Evolutionary conservation across 2,888 invertebrate species (phyloP).

Genomic region (Tipula vernalis): DNA sequence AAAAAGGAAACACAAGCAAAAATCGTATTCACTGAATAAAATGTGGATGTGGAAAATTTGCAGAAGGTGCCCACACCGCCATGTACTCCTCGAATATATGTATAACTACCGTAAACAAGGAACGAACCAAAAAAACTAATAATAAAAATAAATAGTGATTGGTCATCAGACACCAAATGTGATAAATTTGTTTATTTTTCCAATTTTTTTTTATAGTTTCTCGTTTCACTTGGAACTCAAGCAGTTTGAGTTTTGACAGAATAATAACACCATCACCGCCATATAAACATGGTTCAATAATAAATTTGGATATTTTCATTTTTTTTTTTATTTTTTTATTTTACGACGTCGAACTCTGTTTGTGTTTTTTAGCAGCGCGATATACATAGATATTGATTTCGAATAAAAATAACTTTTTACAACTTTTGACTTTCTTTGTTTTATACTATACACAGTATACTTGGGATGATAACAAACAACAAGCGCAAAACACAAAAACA

Average conservation of each 20-base stretch:
- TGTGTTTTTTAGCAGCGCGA: neutral
- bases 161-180: conserved; percentile 4
- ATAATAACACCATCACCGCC: neutral
- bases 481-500: neutral
- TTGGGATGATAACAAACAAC: neutral
- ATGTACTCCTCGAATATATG: neutral
- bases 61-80: neutral
- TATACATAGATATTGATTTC: neutral
- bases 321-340: neutral
- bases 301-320: neutral
- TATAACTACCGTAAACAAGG: neutral
- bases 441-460: neutral
- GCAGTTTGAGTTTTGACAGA: neutral
- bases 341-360: neutral
- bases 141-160: conserved; percentile 4
- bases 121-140: neutral
- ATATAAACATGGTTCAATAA: neutral
- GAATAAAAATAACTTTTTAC: neutral
- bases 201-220: neutral
- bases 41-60: neutral
- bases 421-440: neutral
- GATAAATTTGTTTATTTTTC: neutral
- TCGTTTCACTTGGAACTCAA: neutral
- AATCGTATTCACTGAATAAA: neutral
- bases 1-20: neutral